phyloP scores from a whole-genome alignment of 2,797 vertebrate genomes.

The Falco peregrinus region DNA sequence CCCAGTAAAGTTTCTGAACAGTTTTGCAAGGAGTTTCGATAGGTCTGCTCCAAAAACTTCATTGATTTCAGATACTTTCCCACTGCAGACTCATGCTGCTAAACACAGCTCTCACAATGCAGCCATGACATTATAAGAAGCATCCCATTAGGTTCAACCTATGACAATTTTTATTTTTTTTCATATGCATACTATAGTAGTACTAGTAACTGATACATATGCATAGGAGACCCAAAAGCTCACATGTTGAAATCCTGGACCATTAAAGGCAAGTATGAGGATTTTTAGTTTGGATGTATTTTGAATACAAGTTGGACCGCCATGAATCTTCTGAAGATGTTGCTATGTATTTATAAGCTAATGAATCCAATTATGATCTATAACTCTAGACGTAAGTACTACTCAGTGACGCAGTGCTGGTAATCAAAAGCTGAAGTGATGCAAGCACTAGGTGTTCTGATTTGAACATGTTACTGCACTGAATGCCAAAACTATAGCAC shows the following conservation, averaged over 20 bases:
- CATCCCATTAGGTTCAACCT: not conserved
- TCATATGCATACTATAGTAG: not conserved
- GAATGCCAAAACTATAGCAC: not conserved
- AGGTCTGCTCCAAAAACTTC: not conserved
- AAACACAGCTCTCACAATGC: not conserved
- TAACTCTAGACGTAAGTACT: not conserved
- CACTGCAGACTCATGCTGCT: not conserved
- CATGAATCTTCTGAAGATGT: fast-evolving
- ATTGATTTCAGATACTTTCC: not conserved
- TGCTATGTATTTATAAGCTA: not conserved
- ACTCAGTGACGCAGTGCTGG: not conserved
- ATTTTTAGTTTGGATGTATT: not conserved
- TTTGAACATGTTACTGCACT: not conserved
- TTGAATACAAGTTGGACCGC: not conserved
- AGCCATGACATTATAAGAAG: not conserved
- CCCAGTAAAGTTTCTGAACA: not conserved
- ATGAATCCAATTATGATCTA: not conserved
- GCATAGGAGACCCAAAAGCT: not conserved
- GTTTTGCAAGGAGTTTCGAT: not conserved
- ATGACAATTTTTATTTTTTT: not conserved
- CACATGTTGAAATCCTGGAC: not conserved
- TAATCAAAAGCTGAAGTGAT: not conserved
- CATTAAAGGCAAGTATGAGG: not conserved
- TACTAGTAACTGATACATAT: not conserved
- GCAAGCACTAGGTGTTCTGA: not conserved